phyloP scores from a whole-genome alignment of 1,140 invertebrate species.

The Aphelinus atriplicis region DNA sequence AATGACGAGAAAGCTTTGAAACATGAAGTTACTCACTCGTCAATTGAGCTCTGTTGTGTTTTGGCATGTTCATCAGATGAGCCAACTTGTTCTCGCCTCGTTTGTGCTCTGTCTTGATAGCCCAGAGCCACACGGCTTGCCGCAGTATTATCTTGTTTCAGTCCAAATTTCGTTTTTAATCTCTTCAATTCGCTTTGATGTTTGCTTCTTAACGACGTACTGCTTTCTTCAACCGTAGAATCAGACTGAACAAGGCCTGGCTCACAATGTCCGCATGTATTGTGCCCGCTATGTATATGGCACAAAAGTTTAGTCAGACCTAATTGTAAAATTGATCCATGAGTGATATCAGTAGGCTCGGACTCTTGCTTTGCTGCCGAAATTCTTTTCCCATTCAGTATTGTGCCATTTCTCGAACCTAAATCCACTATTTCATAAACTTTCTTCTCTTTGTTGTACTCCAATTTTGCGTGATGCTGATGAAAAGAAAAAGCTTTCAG shows the following conservation, averaged over 20 bases:
- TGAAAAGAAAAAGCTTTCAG: background rate
- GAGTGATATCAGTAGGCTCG: constrained; percentile 70
- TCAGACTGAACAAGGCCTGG: constrained; percentile 76
- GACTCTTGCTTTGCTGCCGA: constrained; percentile 78
- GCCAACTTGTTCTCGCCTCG: constrained; percentile 78
- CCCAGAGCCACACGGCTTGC: constrained; percentile 58
- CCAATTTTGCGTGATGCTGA: constrained; percentile 80
- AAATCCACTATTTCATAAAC: constrained; percentile 80
- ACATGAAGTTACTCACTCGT: constrained; percentile 71
- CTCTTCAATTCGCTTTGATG: constrained; percentile 80
- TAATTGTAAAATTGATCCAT: constrained; percentile 80
- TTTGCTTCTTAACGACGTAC: constrained; percentile 43
- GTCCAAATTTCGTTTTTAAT: constrained; percentile 85
- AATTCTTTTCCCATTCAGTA: constrained; percentile 81
- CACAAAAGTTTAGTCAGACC: constrained; percentile 81
- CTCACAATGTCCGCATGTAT: constrained; percentile 91
- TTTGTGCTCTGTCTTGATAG: constrained; percentile 84
- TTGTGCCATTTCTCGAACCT: constrained; percentile 89
- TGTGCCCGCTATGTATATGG: constrained; percentile 85
- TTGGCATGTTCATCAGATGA: constrained; percentile 85
- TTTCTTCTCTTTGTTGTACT: constrained; percentile 70
- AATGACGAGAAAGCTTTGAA: background rate
- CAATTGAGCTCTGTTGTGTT: constrained; percentile 80
- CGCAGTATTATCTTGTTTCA: constrained; percentile 68
- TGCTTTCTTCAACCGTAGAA: constrained; percentile 38